phyloP scores from a whole-genome alignment of 2,797 vertebrate species.

The Pseudomugil tenellus region DNA sequence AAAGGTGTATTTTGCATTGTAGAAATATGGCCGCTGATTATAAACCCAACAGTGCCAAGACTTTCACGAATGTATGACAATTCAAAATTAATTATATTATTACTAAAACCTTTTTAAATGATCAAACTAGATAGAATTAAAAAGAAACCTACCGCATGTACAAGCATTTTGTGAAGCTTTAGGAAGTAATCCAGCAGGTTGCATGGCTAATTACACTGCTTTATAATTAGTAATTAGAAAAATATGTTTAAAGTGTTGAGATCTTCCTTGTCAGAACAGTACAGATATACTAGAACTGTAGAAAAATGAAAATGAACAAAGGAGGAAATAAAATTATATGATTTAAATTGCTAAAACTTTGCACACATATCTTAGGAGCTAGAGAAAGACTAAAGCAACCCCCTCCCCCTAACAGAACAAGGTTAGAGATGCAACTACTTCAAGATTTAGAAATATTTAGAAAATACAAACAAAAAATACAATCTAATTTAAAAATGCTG shows the following conservation, averaged over 20 bases:
- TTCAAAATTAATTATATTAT: not conserved
- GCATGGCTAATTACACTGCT: not conserved
- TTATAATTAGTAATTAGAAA: not conserved
- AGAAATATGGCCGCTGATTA: not conserved
- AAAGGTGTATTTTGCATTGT: not conserved
- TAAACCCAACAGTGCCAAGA: not conserved
- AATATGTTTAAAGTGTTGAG: not conserved
- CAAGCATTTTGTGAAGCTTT: not conserved
- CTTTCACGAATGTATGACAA: not conserved
- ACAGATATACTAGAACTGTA: not conserved
- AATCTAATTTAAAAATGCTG: not conserved
- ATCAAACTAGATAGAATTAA: not conserved
- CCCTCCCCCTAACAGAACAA: constrained; percentile 91
- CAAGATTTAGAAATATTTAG: too few relatives aligned
- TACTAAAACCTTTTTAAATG: not conserved
- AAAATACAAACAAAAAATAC: too few relatives aligned
- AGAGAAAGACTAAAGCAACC: constrained; percentile 41
- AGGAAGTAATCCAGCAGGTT: not conserved
- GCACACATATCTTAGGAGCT: not conserved
- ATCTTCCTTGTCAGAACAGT: not conserved
- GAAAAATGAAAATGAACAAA: not conserved
- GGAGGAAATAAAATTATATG: not conserved
- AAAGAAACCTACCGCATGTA: not conserved
- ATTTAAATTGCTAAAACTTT: not conserved
- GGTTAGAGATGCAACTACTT: constrained; percentile 73